These are phyloP conservation scores for Sus cebifrons DNA, from an alignment of 2,797 vertebrate species.

Conservation along the genomic window DNA sequence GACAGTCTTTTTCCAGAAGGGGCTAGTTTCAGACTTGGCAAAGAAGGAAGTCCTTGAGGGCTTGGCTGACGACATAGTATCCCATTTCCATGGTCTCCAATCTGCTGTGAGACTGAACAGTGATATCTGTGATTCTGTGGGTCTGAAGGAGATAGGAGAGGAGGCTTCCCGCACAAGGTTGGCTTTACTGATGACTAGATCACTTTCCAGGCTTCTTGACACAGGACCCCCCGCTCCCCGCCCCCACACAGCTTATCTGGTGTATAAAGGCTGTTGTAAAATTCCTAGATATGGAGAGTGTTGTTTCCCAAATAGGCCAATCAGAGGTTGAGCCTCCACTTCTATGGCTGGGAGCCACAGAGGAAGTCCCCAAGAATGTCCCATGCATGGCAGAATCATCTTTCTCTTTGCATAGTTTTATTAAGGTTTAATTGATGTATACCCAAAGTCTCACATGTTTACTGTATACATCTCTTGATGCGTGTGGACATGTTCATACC, in stretches of 20 bases:
- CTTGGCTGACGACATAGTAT: neutral
- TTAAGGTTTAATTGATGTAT: neutral
- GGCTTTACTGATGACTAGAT: neutral
- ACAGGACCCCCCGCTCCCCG: too few relatives aligned
- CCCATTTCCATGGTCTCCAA: neutral
- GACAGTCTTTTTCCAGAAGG: neutral
- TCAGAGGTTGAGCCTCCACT: neutral
- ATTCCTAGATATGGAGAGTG: neutral
- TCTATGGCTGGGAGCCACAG: neutral
- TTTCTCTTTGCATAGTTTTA: neutral
- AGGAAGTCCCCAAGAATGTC: neutral
- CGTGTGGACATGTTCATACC: neutral
- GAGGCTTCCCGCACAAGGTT: neutral
- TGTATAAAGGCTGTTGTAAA: neutral
- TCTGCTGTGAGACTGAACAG: neutral
- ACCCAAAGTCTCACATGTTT: neutral
- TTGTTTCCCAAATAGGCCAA: neutral
- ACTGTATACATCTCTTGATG: neutral
- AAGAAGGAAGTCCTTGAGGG: neutral
- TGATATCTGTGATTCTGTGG: neutral
- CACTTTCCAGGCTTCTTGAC: neutral
- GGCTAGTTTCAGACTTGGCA: neutral
- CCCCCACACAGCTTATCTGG: neutral
- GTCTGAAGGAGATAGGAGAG: neutral
- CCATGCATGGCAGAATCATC: neutral